Evolutionary conservation across 2,888 invertebrate genomes (phyloP), one percentile per base, ranked within the genome.

Genomic region (Cabera pusaria): DNA sequence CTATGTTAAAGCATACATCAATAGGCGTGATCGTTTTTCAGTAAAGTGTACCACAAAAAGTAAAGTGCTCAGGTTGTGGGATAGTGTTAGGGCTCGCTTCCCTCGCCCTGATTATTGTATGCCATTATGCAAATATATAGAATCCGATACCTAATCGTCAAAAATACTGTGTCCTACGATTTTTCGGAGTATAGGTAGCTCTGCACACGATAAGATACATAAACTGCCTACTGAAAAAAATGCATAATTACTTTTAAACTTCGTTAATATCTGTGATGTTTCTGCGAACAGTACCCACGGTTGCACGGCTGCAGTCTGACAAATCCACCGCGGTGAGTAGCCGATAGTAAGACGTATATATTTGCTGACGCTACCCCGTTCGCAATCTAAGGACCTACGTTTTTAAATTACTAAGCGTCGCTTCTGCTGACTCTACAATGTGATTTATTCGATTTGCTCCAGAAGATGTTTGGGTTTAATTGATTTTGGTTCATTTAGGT

Each of bases 311-410:
- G 69, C 73, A 72, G 72, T 69, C 80, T 77, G 80, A 83, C 83
- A 84, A 85, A 84, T 84, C 81, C 83, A 63, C 70, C 59, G 72
- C 72, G 73, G 72, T 65, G 81, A 82, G 77, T 80, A 70, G 79
- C 77, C 81, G 73, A 76, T 73, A 64, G 71, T 71, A 74, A 80
- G 78, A 82, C 78, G 76, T 80, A 75, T 80, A 76, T 80, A 81
- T 81, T 81, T 85, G 83, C 83, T 74, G 83, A 82, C 79, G 70
- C 56, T 75, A 73, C 68, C 61, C 60, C 56, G 54, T 63, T 66
- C 64, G 64, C 72, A 68, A 73, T 71, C 72, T 68, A 64, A 60
- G 63, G 62, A 65, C 59, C 63, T 60, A 67, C 70, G 69, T 67
- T 73, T 75, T 75, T 70, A 75, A 76, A 75, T 76, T 72, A 72